These are phyloP conservation scores for Ceriagrion tenellum DNA, from an alignment of 2,888 invertebrate species.

Conservation along the genomic window DNA sequence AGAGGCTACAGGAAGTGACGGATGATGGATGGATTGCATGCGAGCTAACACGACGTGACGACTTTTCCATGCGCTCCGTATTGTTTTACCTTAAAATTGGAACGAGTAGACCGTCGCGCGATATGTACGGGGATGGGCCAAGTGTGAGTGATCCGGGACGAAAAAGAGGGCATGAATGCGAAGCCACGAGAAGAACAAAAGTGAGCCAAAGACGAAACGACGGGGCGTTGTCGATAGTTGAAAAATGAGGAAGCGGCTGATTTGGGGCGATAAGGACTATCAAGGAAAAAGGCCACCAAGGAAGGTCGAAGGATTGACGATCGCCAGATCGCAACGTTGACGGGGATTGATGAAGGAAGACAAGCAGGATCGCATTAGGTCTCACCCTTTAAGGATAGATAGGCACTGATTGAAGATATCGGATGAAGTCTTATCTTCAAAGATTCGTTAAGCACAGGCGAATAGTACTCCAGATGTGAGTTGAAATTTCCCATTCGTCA, in stretches of 20 bases:
- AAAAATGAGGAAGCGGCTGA: slow-evolving; percentile 11
- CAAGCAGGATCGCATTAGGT: background rate
- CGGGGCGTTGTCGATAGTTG: background rate
- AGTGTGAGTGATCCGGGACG: background rate
- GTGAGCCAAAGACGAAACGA: background rate
- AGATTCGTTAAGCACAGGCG: too few species aligned
- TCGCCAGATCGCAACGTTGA: background rate
- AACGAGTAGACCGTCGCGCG: background rate
- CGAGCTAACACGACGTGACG: background rate
- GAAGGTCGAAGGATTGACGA: background rate
- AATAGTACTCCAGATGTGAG: too few species aligned
- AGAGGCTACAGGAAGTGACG: too few species aligned
- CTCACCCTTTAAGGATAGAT: too few species aligned
- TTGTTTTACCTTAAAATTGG: background rate
- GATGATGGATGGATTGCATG: background rate
- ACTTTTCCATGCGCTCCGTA: background rate
- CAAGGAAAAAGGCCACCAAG: background rate
- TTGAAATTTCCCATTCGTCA: too few species aligned
- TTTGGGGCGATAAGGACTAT: background rate
- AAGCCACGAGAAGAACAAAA: background rate
- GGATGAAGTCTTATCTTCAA: too few species aligned
- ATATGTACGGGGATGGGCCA: background rate
- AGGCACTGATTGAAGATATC: too few species aligned
- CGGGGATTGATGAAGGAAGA: background rate
- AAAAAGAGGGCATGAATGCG: background rate